Percentiles rank a stretch among this genome's conserved stretches.
Conservation (phyloP, 2,113 vertebrate species). For the Nansenia antarctica region DNA sequence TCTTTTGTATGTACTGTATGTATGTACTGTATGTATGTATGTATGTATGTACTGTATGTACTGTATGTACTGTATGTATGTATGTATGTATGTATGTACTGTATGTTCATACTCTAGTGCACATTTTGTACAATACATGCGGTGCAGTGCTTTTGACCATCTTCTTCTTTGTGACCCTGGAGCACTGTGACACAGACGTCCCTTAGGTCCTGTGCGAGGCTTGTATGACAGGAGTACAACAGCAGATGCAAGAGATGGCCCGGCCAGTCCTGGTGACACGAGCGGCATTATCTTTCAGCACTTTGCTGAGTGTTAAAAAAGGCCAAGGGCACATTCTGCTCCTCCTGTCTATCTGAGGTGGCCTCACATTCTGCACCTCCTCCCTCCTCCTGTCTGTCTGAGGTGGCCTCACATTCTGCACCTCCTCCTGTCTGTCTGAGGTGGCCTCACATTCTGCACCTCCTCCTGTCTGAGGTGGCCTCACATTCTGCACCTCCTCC, state of each 20-base stretch:
- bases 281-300: conserved; percentile 25
- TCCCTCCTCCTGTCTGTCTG: not conserved
- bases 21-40: conserved; percentile 11
- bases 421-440: not conserved
- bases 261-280: conserved; percentile 21
- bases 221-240: conserved; percentile 32
- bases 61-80: conserved; percentile 7
- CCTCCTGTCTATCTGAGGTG: not conserved
- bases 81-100: conserved; percentile 2
- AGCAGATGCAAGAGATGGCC: not conserved
- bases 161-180: not conserved
- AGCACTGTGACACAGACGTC: too few species aligned
- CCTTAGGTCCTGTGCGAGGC: too few species aligned
- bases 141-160: not conserved
- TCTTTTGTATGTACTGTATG: not conserved
- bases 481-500: not conserved
- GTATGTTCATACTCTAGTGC: too few species aligned
- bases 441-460: not conserved
- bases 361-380: not conserved
- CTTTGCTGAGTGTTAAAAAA: conserved; percentile 26
- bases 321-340: conserved; percentile 8
- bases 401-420: not conserved
- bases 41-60: not conserved
- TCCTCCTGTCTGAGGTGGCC: not conserved
- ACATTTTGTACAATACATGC: too few species aligned